Percentiles rank a stretch among this genome's conserved stretches.
These are phyloP conservation scores for Argyresthia goedartella DNA, from an alignment of 2,888 invertebrate species.

Conservation along the genomic window DNA sequence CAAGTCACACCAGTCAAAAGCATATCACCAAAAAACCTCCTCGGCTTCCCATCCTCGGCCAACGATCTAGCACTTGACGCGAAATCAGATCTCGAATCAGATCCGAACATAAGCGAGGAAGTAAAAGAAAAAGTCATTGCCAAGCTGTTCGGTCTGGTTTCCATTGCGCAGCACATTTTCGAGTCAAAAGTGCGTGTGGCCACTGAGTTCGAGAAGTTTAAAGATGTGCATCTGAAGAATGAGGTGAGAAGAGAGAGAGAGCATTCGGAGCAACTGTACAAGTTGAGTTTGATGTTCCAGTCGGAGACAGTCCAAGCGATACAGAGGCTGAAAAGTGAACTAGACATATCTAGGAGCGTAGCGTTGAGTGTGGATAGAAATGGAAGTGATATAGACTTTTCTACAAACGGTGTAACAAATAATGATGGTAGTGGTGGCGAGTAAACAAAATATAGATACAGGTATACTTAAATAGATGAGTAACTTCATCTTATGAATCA, in stretches of 20 bases:
- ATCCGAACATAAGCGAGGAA: slow-evolving; percentile 47
- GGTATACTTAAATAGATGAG: too few species aligned
- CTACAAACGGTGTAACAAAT: too few species aligned
- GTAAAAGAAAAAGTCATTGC: slow-evolving; percentile 58
- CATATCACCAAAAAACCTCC: slow-evolving; percentile 27
- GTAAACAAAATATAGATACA: too few species aligned
- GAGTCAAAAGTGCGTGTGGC: slow-evolving; percentile 60
- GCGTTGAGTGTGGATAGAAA: slow-evolving; percentile 27
- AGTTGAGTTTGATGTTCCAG: slow-evolving; percentile 59
- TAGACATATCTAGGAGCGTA: slow-evolving; percentile 46
- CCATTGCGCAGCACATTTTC: slow-evolving; percentile 59
- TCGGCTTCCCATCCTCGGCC: slow-evolving; percentile 60
- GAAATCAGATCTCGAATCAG: slow-evolving; percentile 59
- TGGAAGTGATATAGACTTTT: slow-evolving; percentile 8
- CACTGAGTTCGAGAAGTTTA: slow-evolving; percentile 56
- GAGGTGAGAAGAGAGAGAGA: slow-evolving; percentile 54
- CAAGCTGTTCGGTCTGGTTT: slow-evolving; percentile 51
- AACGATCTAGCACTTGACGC: slow-evolving; percentile 59
- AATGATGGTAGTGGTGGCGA: too few species aligned
- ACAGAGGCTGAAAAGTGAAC: slow-evolving; percentile 51
- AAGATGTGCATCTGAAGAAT: slow-evolving; percentile 52
- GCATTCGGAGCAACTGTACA: slow-evolving; percentile 57
- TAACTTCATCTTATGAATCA: too few species aligned
- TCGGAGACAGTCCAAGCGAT: slow-evolving; percentile 57
- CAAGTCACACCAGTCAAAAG: slow-evolving; percentile 22